phyloP scores from a whole-genome alignment of 1,140 invertebrate genomes.

The Physella acuta region DNA sequence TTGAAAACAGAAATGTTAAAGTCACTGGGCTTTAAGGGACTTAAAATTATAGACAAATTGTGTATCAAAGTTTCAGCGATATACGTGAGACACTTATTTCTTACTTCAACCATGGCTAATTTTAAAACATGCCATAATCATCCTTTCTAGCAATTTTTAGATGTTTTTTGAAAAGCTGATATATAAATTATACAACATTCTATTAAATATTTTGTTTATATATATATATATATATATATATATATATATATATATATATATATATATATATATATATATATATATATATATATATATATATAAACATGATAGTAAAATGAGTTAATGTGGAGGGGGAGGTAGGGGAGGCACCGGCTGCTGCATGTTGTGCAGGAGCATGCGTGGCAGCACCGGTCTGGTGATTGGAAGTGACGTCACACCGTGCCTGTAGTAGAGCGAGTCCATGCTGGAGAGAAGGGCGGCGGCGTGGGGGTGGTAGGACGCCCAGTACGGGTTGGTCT shows the following conservation, averaged over 20 bases:
- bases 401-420: constrained; percentile 26
- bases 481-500: constrained; percentile 70
- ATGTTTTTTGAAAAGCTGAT: too few species aligned
- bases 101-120: too few species aligned
- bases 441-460: constrained; percentile 54
- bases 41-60: too few species aligned
- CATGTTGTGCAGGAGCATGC: constrained; percentile 53
- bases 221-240: neutral
- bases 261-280: neutral
- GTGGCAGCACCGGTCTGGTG: constrained; percentile 42
- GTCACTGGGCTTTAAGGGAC: too few species aligned
- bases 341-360: constrained; percentile 60
- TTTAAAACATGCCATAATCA: too few species aligned
- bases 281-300: neutral
- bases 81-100: too few species aligned
- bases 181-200: too few species aligned
- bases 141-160: too few species aligned
- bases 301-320: neutral
- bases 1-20: too few species aligned
- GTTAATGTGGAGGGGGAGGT: constrained; percentile 12
- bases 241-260: neutral
- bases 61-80: too few species aligned
- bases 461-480: constrained; percentile 57
- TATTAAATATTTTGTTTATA: too few species aligned
- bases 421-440: constrained; percentile 59